These are phyloP conservation scores for Cephalopterus ornatus DNA, from an alignment of 2,113 vertebrate species.

Conservation along the genomic window DNA sequence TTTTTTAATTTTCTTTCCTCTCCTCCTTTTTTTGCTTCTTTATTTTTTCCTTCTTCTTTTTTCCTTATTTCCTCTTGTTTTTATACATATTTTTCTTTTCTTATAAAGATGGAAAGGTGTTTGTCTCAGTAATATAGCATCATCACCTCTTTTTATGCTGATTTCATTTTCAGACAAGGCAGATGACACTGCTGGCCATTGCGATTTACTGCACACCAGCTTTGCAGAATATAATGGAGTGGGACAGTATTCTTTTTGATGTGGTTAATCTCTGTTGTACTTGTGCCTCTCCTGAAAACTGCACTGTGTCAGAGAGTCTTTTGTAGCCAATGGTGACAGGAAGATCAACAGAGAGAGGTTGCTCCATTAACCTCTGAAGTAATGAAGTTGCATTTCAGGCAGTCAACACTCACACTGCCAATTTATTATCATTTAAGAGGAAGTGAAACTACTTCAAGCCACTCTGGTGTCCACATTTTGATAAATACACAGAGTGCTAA, in stretches of 20 bases:
- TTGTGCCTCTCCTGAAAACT: conserved; percentile 56
- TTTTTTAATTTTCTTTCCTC: background rate
- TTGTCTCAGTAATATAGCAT: conserved; percentile 8
- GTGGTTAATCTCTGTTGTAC: conserved; percentile 56
- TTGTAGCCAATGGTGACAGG: conserved; percentile 47
- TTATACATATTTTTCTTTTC: fast-evolving
- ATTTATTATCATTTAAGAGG: conserved; percentile 65
- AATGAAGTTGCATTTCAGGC: conserved; percentile 65
- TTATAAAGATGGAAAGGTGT: background rate
- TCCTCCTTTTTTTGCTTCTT: no score
- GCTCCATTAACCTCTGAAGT: conserved; percentile 65
- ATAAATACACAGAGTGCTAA: conserved; percentile 31
- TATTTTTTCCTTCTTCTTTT: background rate
- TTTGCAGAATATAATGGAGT: conserved; percentile 28
- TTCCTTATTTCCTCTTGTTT: fast-evolving
- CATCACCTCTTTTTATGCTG: conserved; percentile 13
- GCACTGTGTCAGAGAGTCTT: conserved; percentile 40
- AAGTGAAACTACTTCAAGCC: conserved; percentile 58
- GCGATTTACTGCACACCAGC: background rate
- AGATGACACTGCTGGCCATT: conserved; percentile 2
- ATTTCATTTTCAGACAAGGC: conserved; percentile 54
- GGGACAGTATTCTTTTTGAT: conserved; percentile 46
- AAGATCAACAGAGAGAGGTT: conserved; percentile 61
- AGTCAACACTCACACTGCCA: conserved; percentile 47
- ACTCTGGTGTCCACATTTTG: conserved; percentile 48